Evolutionary conservation across 2,888 invertebrate genomes (phyloP).

Genomic region (Ametastegia equiseti): DNA sequence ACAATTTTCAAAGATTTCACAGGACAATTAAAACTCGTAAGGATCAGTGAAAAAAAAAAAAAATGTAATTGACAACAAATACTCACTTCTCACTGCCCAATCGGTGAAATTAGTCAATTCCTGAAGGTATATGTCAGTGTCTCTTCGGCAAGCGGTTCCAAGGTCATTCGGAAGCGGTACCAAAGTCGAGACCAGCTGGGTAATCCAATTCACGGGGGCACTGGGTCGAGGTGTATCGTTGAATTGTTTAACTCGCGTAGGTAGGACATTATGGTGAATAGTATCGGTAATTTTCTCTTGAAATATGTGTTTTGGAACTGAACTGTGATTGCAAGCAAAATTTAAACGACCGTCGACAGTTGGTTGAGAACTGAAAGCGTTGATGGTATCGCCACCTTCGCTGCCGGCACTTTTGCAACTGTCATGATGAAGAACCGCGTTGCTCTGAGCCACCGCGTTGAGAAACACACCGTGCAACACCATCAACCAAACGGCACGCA

Average conservation of each 20-base stretch:
- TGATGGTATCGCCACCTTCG: conserved; percentile 20
- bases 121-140: conserved; percentile 38
- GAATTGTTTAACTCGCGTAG: not conserved
- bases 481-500: conserved; percentile 46
- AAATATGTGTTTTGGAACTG: conserved; percentile 3
- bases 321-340: conserved; percentile 6
- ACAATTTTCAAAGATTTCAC: not conserved
- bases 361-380: conserved; percentile 7
- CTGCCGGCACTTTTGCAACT: conserved; percentile 18
- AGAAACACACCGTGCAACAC: conserved; percentile 35
- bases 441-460: conserved; percentile 7
- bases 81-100: conserved; percentile 49
- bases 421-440: not conserved
- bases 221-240: not conserved
- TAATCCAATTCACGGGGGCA: conserved; percentile 37
- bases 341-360: not conserved
- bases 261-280: not conserved
- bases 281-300: not conserved
- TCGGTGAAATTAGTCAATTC: conserved; percentile 45
- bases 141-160: conserved; percentile 33
- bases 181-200: conserved; percentile 21
- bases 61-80: not conserved
- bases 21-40: not conserved
- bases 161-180: conserved; percentile 34
- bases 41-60: not conserved